These are phyloP conservation scores for Nilaparvata lugens DNA, from an alignment of 1,140 invertebrate genomes.

Conservation along the genomic window DNA sequence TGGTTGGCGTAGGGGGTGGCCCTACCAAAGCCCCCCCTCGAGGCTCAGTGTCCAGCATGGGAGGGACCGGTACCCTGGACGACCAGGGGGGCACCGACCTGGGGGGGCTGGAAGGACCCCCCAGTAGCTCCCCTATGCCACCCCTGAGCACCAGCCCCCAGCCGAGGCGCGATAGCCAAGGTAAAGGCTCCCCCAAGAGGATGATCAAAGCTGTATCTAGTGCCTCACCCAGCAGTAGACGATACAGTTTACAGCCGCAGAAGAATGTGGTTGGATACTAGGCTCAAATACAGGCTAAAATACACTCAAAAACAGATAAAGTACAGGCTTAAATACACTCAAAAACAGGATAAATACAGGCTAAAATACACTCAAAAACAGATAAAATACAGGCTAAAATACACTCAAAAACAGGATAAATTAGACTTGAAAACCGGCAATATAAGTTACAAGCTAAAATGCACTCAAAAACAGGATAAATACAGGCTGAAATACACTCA, in stretches of 20 bases:
- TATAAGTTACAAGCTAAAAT: too few species aligned
- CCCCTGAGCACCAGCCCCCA: slow-evolving; percentile 20
- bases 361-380: too few species aligned
- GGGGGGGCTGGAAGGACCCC: slow-evolving; percentile 13
- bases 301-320: too few species aligned
- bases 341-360: too few species aligned
- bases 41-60: slow-evolving; percentile 35
- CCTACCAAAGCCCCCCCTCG: slow-evolving; percentile 39
- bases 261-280: slow-evolving; percentile 15
- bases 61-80: not conserved
- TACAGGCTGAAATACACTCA: too few species aligned
- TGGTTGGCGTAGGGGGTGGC: slow-evolving; percentile 3
- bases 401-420: too few species aligned
- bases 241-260: slow-evolving; percentile 23
- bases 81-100: slow-evolving; percentile 1
- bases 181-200: slow-evolving; percentile 22
- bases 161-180: slow-evolving; percentile 34
- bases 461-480: too few species aligned
- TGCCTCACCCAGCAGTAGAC: not conserved
- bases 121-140: slow-evolving; percentile 12
- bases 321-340: too few species aligned
- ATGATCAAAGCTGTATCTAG: too few species aligned
- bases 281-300: too few species aligned
- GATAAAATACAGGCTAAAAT: too few species aligned
- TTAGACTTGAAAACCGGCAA: too few species aligned